Base-by-base conservation (phyloP, 2,888 invertebrate genomes). In the Drosophila lutescens region DNA sequence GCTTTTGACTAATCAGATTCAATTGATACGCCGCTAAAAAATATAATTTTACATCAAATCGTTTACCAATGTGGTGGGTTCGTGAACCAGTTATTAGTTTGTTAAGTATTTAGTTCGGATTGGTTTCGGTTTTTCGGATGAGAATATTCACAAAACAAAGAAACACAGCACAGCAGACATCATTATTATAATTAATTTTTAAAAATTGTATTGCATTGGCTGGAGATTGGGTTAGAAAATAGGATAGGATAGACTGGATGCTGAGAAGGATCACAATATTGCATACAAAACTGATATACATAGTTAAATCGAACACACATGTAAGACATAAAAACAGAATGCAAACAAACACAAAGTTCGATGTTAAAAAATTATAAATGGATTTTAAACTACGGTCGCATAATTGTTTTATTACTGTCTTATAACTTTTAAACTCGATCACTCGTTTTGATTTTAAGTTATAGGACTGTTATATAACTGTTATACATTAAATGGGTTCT, bases 21-120 rank as follows among this genome's bases (percentile, higher is more conserved):
- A 73, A 76, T 69, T 72, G 78, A 76, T 53, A 74, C 70, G 78
- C 70, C 73, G 89, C 86, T 86, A 86, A 86, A 89, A 86, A 51
- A 77, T 83, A 83, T 72, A 86, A 67, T 69, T 76, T 68, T 53
- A 17, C 17, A 72, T 59, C 65, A 71, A 72, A 56, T 44, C n/a
- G 63, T 62, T 72, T 61, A 71, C 77, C 60, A 50, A 79, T 61
- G 49, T 34, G 47, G 56, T 57, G 49, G 44, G 63, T 57, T 55
- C 47, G 50, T 26, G 34, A 57, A 56, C 44, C 32, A 26, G 55
- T 53, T 58, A 50, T 67, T 59, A 68, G 68, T 67, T 68, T 23
- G 43, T 41, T 30, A 40, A 23, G 47, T 41, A 15, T 41, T 56
- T 32, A 38, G 49, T 36, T 41, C 10, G 6, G 13, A 34, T 46